Percentiles rank a stretch among this genome's conserved stretches.
Evolutionary conservation across 2,113 vertebrate species (phyloP).

Genomic region (Psittacula cyanocephala): DNA sequence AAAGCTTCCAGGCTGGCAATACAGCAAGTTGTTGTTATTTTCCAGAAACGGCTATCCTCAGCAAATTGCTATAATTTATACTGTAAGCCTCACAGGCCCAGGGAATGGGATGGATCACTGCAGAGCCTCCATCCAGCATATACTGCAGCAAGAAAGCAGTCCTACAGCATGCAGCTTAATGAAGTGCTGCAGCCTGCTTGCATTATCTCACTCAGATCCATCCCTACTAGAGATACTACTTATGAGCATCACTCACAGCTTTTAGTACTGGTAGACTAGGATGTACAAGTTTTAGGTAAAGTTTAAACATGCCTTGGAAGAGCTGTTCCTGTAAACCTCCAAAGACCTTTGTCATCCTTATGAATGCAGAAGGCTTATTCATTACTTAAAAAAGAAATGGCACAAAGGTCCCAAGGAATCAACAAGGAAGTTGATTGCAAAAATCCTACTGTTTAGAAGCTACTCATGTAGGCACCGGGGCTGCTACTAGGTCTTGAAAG

Average conservation of each 20-base stretch:
- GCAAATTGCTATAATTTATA: not conserved
- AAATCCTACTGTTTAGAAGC: not conserved
- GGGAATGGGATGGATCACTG: not conserved
- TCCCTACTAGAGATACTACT: not conserved
- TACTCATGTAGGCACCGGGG: not conserved
- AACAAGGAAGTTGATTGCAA: not conserved
- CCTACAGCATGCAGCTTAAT: not conserved
- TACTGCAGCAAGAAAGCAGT: not conserved
- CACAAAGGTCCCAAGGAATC: not conserved
- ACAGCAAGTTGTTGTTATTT: not conserved
- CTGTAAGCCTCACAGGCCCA: not conserved
- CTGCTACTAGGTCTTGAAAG: not conserved
- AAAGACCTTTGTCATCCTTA: not conserved
- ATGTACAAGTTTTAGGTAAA: not conserved
- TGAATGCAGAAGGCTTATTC: not conserved
- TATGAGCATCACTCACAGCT: accelerated
- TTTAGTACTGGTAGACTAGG: not conserved
- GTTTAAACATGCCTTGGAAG: not conserved
- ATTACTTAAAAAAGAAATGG: not conserved
- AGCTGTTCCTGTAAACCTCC: not conserved
- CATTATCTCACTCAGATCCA: not conserved
- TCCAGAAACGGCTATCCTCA: not conserved
- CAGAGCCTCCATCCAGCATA: not conserved
- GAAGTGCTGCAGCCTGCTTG: not conserved
- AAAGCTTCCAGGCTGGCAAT: not conserved